Base-by-base conservation (phyloP, 2,797 vertebrate genomes). In the Manis crassicaudata region DNA sequence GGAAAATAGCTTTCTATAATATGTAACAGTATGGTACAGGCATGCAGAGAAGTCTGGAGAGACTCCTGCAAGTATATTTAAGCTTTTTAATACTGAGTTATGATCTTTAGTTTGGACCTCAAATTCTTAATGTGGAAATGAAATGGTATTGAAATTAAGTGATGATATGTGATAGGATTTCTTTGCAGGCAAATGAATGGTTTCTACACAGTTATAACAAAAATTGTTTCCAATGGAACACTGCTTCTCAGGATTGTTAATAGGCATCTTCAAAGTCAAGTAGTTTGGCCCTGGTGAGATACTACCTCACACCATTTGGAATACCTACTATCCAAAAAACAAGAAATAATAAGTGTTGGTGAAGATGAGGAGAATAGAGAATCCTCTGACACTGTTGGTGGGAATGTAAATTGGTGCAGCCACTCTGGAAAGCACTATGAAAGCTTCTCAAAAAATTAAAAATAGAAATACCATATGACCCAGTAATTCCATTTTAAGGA, bases 21-120 rank as follows among this genome's bases (percentile, higher is more conserved):
- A 52, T 35, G 29, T 73, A 50, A 32, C 2, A 88, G 8, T 12
- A 20, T 29, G 40, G 43, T 23, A 14, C 17, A 54, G 37, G 58
- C 29, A 84, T 29, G 18, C 52, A 58, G 29, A 90, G 43, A 68
- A 79, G 20, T 52, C 3, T 40, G 29, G 37, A 35, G n/a, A 77
- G 54, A 63, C 6, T 62, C 29, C 18, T 84, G 7, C 52, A 58
- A n/a, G 9, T 35, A 62, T 27, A 63, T 56, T 50, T 54, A 72
- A 88, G 27, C 46, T 43, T 90, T 62, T 91, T 75, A 13, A 52
- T 83, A 6, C 23, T 52, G n/a, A 65, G 12, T 85, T 85, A 46
- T 12, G 46, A 77, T 84, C 35, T 94, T 73, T 89, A 6, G 37
- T 83, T 96, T 88, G 72, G 58, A n/a, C 40, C 37, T 96, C 70